These are phyloP conservation scores for Gambusia holbrooki DNA, from an alignment of 2,113 vertebrate species.

Conservation along the genomic window DNA sequence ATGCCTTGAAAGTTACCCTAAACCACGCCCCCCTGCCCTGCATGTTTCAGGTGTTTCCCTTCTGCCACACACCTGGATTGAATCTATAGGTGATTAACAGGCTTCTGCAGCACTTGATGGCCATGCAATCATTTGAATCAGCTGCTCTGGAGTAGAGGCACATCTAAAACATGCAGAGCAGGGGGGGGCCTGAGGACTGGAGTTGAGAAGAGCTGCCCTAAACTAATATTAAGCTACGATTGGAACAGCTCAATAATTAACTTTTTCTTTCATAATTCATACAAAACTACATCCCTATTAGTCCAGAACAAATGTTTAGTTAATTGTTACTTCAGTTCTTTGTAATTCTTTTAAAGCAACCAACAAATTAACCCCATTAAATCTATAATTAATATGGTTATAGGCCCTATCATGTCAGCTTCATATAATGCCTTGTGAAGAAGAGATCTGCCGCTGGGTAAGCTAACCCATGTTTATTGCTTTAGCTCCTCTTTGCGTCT, in stretches of 20 bases:
- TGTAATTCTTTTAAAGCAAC: not conserved
- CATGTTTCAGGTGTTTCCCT: too few relatives aligned
- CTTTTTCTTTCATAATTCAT: not conserved
- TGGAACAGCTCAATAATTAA: not conserved
- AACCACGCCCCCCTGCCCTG: too few relatives aligned
- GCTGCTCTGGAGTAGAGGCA: too few relatives aligned
- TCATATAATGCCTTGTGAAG: not conserved
- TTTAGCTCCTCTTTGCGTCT: not conserved
- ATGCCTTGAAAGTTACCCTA: not conserved
- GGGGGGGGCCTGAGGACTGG: too few relatives aligned
- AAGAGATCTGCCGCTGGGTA: not conserved
- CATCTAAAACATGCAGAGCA: too few relatives aligned
- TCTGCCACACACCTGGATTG: too few relatives aligned
- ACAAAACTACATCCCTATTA: not conserved
- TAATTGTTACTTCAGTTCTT: not conserved
- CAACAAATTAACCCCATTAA: not conserved
- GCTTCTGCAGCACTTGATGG: too few relatives aligned
- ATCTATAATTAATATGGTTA: not conserved
- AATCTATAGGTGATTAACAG: too few relatives aligned
- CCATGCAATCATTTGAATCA: too few relatives aligned
- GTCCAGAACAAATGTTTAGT: not conserved
- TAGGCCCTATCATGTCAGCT: not conserved
- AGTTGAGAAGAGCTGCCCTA: too few relatives aligned
- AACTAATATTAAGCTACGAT: not conserved
- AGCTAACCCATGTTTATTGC: not conserved